Conservation (phyloP, 2,113 vertebrate species). For the Aplodontia rufa region DNA sequence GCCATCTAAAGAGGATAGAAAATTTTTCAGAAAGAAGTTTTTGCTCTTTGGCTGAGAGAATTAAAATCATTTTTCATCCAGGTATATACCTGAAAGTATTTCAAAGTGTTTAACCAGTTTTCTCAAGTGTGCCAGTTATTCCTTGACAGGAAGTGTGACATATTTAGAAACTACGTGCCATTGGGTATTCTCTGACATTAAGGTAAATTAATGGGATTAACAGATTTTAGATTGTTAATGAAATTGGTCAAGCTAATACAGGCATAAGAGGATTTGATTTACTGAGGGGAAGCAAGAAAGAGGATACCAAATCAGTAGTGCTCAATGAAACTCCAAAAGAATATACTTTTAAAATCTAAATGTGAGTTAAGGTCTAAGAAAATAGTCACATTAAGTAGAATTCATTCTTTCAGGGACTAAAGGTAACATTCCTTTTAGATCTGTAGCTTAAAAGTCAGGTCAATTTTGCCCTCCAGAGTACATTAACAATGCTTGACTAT, state of each 20-base stretch:
- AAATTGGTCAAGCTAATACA: conserved; percentile 69
- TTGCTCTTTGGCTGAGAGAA: not conserved
- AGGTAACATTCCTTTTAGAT: not conserved
- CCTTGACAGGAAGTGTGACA: not conserved
- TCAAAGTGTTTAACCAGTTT: not conserved
- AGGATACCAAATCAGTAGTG: not conserved
- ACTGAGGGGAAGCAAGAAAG: conserved; percentile 1
- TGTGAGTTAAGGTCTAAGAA: not conserved
- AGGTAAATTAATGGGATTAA: conserved; percentile 69
- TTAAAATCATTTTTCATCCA: conserved; percentile 12
- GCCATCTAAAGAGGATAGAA: not conserved
- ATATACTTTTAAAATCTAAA: conserved; percentile 17
- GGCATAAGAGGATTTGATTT: conserved; percentile 35
- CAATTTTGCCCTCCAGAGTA: not conserved
- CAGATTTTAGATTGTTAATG: conserved; percentile 39
- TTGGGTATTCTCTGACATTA: conserved; percentile 57
- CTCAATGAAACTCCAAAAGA: not conserved
- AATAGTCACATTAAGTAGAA: conserved; percentile 28
- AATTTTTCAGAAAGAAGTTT: conserved; percentile 22
- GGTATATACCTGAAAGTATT: not conserved
- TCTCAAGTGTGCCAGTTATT: not conserved
- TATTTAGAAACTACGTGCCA: not conserved
- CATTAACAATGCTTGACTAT: not conserved
- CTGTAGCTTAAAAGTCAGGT: not conserved
- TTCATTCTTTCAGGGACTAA: not conserved